Conservation (phyloP, 2,888 invertebrate genomes). For the Temnothorax rugatulus region DNA sequence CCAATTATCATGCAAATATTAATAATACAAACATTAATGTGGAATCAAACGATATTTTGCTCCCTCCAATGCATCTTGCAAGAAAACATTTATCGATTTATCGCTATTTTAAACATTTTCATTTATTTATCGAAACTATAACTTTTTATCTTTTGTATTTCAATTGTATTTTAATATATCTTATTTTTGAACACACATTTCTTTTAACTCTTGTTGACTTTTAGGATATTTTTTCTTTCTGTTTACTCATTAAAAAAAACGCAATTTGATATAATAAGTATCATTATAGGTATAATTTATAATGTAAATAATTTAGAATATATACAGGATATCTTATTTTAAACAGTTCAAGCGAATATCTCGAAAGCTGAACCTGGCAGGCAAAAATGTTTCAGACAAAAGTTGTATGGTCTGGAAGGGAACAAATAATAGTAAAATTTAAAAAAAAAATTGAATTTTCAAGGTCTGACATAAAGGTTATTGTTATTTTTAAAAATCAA, state of each 20-base stretch:
- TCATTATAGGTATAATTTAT: no score
- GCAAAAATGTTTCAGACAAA: no score
- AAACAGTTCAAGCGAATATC: no score
- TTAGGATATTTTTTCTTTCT: not conserved
- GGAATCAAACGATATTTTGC: not conserved
- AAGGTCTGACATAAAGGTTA: no score
- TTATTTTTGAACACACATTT: not conserved
- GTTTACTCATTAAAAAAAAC: not conserved
- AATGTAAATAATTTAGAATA: no score
- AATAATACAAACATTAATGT: constrained; percentile 37
- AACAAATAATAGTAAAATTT: no score
- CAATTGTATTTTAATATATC: not conserved
- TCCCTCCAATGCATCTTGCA: not conserved
- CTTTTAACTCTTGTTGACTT: not conserved
- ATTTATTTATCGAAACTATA: not conserved
- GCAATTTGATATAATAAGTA: not conserved
- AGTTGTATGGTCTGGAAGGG: no score
- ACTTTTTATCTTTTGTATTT: no score
- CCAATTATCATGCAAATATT: constrained; percentile 48
- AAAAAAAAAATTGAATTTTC: no score
- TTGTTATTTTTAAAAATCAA: no score
- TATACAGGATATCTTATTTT: no score
- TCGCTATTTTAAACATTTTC: not conserved
- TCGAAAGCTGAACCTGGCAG: no score
- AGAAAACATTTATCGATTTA: constrained; percentile 13